phyloP scores from a whole-genome alignment of 1,140 invertebrate genomes.

The Halictus rubicundus region DNA sequence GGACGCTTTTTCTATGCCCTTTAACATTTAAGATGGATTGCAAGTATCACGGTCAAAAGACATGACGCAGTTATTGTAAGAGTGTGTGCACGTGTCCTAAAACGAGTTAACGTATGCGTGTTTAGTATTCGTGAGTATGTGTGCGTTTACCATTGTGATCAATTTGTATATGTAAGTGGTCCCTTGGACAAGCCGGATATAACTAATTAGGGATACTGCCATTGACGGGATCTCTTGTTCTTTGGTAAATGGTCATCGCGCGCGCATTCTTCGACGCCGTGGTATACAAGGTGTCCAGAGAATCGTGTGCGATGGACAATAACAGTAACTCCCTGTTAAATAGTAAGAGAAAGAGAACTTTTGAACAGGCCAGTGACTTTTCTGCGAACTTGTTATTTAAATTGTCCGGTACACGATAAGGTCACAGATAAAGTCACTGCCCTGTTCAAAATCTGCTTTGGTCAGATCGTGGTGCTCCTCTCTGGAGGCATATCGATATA shows the following conservation, averaged over 20 bases:
- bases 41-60: constrained; percentile 48
- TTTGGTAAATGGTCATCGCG: constrained; percentile 32
- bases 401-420: too few relatives aligned
- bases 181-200: constrained; percentile 43
- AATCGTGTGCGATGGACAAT: not conserved
- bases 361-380: too few relatives aligned
- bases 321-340: not conserved
- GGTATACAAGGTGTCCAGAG: not conserved
- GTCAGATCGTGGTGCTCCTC: too few relatives aligned
- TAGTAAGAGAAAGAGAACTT: not conserved
- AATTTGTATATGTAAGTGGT: constrained; percentile 57
- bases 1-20: constrained; percentile 32
- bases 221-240: constrained; percentile 43
- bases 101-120: constrained; percentile 18
- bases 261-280: not conserved
- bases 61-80: constrained; percentile 37
- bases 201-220: constrained; percentile 32
- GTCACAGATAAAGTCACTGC: too few relatives aligned
- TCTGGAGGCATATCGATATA: too few relatives aligned
- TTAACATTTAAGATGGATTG: constrained; percentile 47
- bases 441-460: too few relatives aligned
- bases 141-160: constrained; percentile 58
- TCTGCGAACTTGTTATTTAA: too few relatives aligned
- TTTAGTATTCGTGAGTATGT: constrained; percentile 28
- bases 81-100: constrained; percentile 28